Evolutionary conservation across 2,797 vertebrate genomes (phyloP).

Genomic region (Austrolebias charrua): DNA sequence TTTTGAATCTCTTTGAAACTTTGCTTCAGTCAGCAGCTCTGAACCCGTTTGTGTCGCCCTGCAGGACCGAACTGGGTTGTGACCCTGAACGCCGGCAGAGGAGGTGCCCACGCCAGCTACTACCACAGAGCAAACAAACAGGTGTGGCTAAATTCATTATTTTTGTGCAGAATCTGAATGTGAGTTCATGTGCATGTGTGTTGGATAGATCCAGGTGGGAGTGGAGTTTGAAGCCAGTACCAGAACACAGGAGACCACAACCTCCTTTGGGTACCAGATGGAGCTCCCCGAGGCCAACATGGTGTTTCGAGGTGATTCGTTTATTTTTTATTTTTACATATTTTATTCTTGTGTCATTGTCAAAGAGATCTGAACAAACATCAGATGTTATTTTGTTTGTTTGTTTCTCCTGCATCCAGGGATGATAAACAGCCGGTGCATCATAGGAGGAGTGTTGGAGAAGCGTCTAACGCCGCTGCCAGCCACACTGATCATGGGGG

Average conservation of each 20-base stretch:
- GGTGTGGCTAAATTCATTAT: conserved; percentile 53
- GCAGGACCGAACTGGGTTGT: conserved; percentile 90
- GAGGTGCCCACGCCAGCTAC: conserved; percentile 94
- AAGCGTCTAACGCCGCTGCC: conserved; percentile 90
- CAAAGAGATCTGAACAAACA: not conserved
- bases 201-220: conserved; percentile 88
- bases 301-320: conserved; percentile 87
- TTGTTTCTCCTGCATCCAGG: conserved; percentile 69
- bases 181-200: conserved; percentile 12
- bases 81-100: conserved; percentile 91
- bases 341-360: not conserved
- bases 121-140: conserved; percentile 95
- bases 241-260: conserved; percentile 92
- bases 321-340: conserved; percentile 1
- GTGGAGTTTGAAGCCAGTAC: conserved; percentile 98
- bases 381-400: not conserved
- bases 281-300: conserved; percentile 90
- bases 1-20: not conserved
- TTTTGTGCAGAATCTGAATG: not conserved
- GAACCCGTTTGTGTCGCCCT: not conserved
- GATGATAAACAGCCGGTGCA: conserved; percentile 93
- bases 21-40: not conserved
- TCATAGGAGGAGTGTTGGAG: conserved; percentile 92
- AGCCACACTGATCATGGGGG: conserved; percentile 91
- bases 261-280: conserved; percentile 94